Evolutionary conservation across 2,888 invertebrate genomes (phyloP).

Genomic region (Ariolimax columbianus): DNA sequence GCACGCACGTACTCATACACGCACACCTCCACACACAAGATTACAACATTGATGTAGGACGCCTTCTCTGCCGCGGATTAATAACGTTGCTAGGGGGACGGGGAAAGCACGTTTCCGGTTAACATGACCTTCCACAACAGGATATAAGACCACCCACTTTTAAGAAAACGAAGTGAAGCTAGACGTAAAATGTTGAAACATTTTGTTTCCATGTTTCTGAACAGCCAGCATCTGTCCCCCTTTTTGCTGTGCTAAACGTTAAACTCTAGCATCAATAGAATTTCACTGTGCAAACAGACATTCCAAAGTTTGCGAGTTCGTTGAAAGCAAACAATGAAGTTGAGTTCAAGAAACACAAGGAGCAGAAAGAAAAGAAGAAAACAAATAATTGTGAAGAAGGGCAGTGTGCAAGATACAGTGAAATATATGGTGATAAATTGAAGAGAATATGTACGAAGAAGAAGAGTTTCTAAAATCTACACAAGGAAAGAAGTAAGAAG

Average conservation of each 20-base stretch:
- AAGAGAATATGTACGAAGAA: too few species aligned
- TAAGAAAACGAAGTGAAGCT: background rate
- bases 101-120: too few species aligned
- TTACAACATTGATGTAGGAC: too few species aligned
- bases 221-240: background rate
- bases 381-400: background rate
- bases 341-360: background rate
- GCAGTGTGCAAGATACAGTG: background rate
- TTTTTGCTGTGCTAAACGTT: background rate
- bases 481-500: too few species aligned
- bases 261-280: background rate
- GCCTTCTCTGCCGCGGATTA: too few species aligned
- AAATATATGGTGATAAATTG: too few species aligned
- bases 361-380: background rate
- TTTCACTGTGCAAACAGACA: conserved; percentile 1
- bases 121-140: background rate
- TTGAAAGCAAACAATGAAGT: background rate
- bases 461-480: too few species aligned
- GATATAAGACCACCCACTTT: background rate
- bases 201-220: background rate
- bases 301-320: background rate
- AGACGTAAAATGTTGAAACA: background rate
- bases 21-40: too few species aligned
- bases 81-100: too few species aligned
- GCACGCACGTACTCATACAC: too few species aligned